These are phyloP conservation scores for Magallana nippona DNA, from an alignment of 2,888 invertebrate genomes.

Conservation along the genomic window DNA sequence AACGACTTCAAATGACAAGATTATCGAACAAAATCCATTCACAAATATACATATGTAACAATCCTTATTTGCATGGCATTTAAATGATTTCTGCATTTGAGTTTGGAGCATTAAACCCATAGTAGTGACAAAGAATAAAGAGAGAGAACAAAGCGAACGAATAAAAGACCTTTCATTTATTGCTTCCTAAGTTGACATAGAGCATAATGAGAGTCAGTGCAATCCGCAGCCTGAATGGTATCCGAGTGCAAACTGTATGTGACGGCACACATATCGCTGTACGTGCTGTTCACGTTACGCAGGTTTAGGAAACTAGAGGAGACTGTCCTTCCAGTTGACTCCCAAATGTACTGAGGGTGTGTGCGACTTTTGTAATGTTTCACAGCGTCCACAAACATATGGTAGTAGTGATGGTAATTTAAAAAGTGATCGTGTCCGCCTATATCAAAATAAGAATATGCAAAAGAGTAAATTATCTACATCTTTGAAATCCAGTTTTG, in stretches of 20 bases:
- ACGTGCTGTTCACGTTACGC: background rate
- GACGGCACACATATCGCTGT: background rate
- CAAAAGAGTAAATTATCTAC: too few relatives aligned
- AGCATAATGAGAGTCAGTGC: background rate
- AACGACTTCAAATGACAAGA: too few relatives aligned
- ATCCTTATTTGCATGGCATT: too few relatives aligned
- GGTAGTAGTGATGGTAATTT: background rate
- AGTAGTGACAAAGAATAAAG: too few relatives aligned
- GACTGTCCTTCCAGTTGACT: background rate
- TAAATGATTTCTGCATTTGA: too few relatives aligned
- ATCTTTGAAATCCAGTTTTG: too few relatives aligned
- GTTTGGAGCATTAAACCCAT: too few relatives aligned
- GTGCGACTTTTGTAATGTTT: background rate
- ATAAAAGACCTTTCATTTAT: background rate
- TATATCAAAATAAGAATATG: background rate
- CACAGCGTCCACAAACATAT: background rate
- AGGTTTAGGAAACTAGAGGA: background rate
- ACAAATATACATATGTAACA: too few relatives aligned
- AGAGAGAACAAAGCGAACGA: too few relatives aligned
- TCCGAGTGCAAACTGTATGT: background rate
- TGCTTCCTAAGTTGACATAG: background rate
- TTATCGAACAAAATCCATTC: too few relatives aligned
- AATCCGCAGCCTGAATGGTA: background rate
- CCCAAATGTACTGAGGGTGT: background rate
- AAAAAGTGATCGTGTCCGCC: too few relatives aligned